phyloP scores from a whole-genome alignment of 1,140 invertebrate genomes.

The Dolichoris vasculosae region DNA sequence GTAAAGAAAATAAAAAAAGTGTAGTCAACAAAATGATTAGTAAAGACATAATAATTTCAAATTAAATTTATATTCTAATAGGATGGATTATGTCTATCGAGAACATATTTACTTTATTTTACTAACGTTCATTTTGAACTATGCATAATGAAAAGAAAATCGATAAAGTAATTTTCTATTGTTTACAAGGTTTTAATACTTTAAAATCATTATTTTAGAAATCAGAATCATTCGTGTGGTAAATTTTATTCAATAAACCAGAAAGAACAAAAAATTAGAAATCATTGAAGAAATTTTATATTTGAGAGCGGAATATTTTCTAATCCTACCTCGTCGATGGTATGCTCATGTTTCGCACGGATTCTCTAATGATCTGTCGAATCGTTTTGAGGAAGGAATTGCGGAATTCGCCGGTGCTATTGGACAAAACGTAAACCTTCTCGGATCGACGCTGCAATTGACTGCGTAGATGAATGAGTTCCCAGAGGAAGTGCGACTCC shows the following conservation, averaged over 20 bases:
- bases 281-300: too few species aligned
- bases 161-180: not conserved
- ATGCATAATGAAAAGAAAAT: not conserved
- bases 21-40: not conserved
- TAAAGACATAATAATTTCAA: not conserved
- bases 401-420: constrained; percentile 95
- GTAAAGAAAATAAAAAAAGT: not conserved
- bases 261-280: too few species aligned
- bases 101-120: too few species aligned
- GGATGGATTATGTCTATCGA: too few species aligned
- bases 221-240: too few species aligned
- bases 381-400: constrained; percentile 97
- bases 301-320: not conserved
- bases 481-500: constrained; percentile 97
- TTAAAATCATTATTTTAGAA: not conserved
- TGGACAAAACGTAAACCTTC: constrained; percentile 97
- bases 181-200: not conserved
- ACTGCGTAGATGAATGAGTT: constrained; percentile 94
- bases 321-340: constrained; percentile 81
- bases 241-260: too few species aligned
- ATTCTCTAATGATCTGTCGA: constrained; percentile 95
- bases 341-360: constrained; percentile 95
- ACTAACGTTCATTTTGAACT: too few species aligned
- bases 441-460: constrained; percentile 94
- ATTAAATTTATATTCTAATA: not conserved